phyloP scores from a whole-genome alignment of 2,113 vertebrate species.

The Colossoma macropomum region DNA sequence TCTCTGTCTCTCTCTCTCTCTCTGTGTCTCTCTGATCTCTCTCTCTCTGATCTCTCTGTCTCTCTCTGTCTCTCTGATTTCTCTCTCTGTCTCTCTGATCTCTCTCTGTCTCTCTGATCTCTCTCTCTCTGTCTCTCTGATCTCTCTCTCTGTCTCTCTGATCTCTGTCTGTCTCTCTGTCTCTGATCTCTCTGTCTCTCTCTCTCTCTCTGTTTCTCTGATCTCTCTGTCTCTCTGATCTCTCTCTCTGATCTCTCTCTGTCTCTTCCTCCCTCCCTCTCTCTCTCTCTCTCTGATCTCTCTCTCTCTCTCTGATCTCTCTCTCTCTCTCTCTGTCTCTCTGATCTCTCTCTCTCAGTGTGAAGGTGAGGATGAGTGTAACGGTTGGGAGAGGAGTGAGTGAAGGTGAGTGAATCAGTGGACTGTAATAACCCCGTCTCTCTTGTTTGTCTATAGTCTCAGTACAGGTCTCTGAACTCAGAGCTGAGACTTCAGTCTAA shows the following conservation, averaged over 20 bases:
- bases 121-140: background rate
- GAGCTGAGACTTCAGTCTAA: no score
- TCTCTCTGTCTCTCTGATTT: no score
- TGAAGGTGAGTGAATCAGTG: constrained; percentile 44
- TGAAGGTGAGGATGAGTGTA: constrained; percentile 35
- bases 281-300: background rate
- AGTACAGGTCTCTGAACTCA: no score
- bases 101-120: background rate
- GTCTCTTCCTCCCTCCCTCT: background rate
- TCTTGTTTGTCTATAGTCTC: no score
- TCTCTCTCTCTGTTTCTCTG: no score
- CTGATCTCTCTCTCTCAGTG: background rate
- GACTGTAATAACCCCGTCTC: no score
- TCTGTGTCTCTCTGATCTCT: background rate
- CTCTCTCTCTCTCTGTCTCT: background rate
- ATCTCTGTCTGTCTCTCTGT: background rate
- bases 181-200: no score
- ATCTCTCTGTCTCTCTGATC: background rate
- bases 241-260: background rate
- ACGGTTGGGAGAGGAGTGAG: constrained; percentile 16
- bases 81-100: background rate
- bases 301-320: background rate
- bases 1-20: background rate
- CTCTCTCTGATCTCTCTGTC: background rate
- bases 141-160: no score